Evolutionary conservation across 2,113 vertebrate genomes (phyloP).

Genomic region (Psephotus haematonotus): DNA sequence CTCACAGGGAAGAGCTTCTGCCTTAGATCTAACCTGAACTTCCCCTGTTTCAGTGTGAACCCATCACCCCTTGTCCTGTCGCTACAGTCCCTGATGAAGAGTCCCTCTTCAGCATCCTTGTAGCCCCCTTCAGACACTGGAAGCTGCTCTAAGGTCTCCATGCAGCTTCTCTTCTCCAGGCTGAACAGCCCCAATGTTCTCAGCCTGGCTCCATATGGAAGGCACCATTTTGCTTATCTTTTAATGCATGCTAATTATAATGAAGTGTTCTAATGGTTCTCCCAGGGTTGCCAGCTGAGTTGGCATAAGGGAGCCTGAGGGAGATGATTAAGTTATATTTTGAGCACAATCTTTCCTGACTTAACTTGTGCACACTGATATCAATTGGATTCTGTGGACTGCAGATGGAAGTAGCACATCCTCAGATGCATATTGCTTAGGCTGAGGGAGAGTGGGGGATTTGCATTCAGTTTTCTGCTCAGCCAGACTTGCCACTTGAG

Average conservation of each 20-base stretch:
- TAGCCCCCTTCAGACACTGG: background rate
- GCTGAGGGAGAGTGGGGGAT: background rate
- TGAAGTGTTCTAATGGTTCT: background rate
- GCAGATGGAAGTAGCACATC: background rate
- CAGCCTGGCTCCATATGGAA: background rate
- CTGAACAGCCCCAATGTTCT: background rate
- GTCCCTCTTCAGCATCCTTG: background rate
- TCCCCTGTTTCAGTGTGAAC: no score
- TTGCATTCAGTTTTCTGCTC: background rate
- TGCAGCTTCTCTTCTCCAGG: background rate
- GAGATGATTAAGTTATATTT: background rate
- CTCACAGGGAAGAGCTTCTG: no score
- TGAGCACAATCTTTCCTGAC: background rate
- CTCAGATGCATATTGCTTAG: background rate
- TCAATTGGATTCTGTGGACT: background rate
- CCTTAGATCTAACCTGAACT: no score
- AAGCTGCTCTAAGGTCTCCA: background rate
- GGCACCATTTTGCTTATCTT: background rate
- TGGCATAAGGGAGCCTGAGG: background rate
- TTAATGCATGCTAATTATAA: background rate
- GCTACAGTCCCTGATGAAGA: no score
- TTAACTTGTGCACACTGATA: background rate
- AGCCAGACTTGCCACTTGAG: fast-evolving
- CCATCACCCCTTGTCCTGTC: no score
- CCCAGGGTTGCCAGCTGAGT: background rate